Evolutionary conservation across 2,888 invertebrate genomes (phyloP), one percentile per base, ranked within the genome.

Genomic region (Venusia cambrica): DNA sequence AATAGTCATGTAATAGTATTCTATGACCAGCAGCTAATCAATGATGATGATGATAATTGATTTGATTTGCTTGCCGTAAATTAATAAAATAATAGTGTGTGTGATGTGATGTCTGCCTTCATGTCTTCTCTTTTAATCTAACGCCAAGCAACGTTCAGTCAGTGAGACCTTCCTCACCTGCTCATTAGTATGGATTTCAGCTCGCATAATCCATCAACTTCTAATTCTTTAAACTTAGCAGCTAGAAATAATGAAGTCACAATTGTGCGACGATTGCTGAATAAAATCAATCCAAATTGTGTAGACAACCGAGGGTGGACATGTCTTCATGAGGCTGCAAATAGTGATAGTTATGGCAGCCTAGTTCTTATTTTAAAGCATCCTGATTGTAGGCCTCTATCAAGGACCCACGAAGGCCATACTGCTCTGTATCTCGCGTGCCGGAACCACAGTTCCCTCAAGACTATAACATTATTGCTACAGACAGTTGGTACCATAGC

Each of bases 101-200:
- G n/a, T n/a, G n/a, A n/a, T n/a, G n/a, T n/a, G n/a, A n/a, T n/a
- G n/a, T n/a, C n/a, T n/a, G n/a, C n/a, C n/a, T n/a, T n/a, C n/a
- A n/a, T n/a, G n/a, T n/a, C n/a, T n/a, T n/a, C n/a, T n/a, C n/a
- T n/a, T n/a, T n/a, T n/a, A n/a, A n/a, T n/a, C n/a, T n/a, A n/a
- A n/a, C n/a, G n/a, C n/a, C n/a, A n/a, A n/a, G n/a, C n/a, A n/a
- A n/a, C n/a, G n/a, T n/a, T n/a, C n/a, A n/a, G n/a, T n/a, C n/a
- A n/a, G n/a, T n/a, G n/a, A n/a, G n/a, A n/a, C n/a, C n/a, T n/a
- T n/a, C n/a, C n/a, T n/a, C n/a, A n/a, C n/a, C n/a, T n/a, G n/a
- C n/a, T n/a, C n/a, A n/a, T n/a, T n/a, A n/a, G n/a, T n/a, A 84
- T 88, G 87, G 88, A 88, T 70, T 88, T 89, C 50, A 88, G 88